Evolutionary conservation across 2,797 vertebrate genomes (phyloP).

Genomic region (Acrossocheilus fasciatus): DNA sequence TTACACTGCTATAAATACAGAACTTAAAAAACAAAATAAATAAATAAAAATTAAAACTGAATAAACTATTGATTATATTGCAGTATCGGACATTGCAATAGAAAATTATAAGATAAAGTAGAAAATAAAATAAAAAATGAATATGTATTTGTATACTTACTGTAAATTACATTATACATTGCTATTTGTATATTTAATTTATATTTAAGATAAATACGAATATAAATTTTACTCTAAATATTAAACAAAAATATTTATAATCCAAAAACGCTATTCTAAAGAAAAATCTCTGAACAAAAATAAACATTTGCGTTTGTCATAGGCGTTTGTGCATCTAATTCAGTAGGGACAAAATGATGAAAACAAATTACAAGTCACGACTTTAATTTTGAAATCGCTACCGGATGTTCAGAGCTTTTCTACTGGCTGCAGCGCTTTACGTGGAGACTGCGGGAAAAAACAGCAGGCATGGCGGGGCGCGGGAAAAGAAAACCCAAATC

Average conservation of each 20-base stretch:
- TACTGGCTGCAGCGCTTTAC: not conserved
- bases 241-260: not conserved
- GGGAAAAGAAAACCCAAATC: slow-evolving; percentile 83
- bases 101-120: not conserved
- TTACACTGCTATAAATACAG: not conserved
- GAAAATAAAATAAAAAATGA: not conserved
- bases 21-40: not conserved
- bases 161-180: not conserved
- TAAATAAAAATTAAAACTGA: not conserved
- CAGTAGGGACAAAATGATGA: not conserved
- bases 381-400: slow-evolving; percentile 15
- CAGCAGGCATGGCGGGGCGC: slow-evolving; percentile 82
- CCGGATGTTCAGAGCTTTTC: slow-evolving; percentile 25
- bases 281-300: not conserved
- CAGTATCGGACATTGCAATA: not conserved
- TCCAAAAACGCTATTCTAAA: not conserved
- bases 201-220: not conserved
- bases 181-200: not conserved
- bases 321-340: not conserved
- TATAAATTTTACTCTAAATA: not conserved
- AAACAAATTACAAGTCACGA: not conserved
- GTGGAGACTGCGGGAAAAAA: slow-evolving; percentile 35
- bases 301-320: not conserved
- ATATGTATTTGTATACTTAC: too few relatives aligned
- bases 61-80: not conserved